Base-by-base conservation (phyloP, 1,140 invertebrate genomes). In the Chironomus striatipennis region DNA sequence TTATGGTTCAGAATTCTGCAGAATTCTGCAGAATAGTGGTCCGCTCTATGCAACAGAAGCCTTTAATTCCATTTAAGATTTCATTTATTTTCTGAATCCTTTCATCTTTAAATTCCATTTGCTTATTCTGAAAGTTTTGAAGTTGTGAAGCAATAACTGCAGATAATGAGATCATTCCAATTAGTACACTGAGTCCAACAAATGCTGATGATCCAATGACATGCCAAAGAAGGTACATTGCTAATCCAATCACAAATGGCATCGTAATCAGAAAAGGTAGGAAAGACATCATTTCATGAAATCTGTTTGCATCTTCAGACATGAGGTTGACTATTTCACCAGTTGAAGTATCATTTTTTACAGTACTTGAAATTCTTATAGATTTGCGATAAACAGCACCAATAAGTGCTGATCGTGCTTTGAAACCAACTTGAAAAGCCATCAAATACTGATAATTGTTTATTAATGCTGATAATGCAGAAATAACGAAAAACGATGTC, bases 361-460 rank as follows among this genome's bases (percentile, higher is more conserved):
- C 88, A 0, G 86, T 83, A 78, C 90, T 92, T 0, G 91, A 93
- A 82, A 93, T 87, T 74, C 86, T 81, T 42, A 93, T 81, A 2
- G 90, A 88, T 84, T 98, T 98, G 79, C 90, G 86, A 82, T 98
- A 98, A 77, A 98, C 92, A 70, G 94, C 88, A 75, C 93, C 91
- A 3, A 95, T 94, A 34, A 98, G 84, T 1, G 93, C 90, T 0
- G 95, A 95, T 76, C 95, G 85, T 76, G 98, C 90, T 73, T 92
- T 87, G 85, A 97, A 89, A 4, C 94, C 95, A 43, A 96, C 89
- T 24, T 95, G 82, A 79, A 91, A 92, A 90, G 95, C 94, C 42
- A 89, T 84, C 77, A 93, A 89, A 80, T 94, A 94, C 82, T 95
- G 43, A 47, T 47, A 47, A 47, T 47, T 47, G 8, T 47, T 47